Conservation (phyloP, 1,140 invertebrate species). For the Thalassaphorura encarpata region DNA sequence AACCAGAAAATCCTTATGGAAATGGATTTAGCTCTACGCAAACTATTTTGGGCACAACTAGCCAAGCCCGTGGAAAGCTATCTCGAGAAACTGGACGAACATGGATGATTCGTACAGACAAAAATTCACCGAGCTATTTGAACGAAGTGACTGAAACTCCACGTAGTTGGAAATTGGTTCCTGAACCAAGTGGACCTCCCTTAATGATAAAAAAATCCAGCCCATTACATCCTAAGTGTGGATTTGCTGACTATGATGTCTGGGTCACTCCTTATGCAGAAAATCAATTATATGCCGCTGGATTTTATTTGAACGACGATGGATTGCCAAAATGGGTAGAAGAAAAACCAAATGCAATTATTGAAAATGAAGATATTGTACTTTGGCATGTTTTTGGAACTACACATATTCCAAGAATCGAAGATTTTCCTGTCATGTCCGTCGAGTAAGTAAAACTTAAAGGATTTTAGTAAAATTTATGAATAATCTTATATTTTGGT, state of each 20-base stretch:
- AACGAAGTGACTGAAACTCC: background rate
- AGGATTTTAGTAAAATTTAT: too few species aligned
- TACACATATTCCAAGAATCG: background rate
- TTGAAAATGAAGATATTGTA: constrained; percentile 1
- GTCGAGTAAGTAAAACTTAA: too few species aligned
- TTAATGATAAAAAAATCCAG: background rate
- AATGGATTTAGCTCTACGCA: background rate
- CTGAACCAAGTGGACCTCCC: background rate
- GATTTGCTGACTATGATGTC: background rate
- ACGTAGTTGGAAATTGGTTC: background rate
- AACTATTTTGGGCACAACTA: background rate
- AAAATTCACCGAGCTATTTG: background rate
- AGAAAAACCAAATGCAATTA: background rate
- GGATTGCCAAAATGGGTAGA: background rate
- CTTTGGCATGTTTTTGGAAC: constrained; percentile 1
- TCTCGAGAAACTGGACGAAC: background rate
- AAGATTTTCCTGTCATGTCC: constrained; percentile 4
- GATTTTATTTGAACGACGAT: background rate
- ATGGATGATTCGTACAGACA: background rate
- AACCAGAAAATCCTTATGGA: background rate
- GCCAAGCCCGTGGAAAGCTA: background rate
- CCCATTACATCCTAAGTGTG: background rate
- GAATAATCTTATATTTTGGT: too few species aligned
- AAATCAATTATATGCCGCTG: background rate
- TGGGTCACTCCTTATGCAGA: constrained; percentile 1